Evolutionary conservation across 1,140 invertebrate genomes (phyloP).

Genomic region (Paraescarpia echinospica): DNA sequence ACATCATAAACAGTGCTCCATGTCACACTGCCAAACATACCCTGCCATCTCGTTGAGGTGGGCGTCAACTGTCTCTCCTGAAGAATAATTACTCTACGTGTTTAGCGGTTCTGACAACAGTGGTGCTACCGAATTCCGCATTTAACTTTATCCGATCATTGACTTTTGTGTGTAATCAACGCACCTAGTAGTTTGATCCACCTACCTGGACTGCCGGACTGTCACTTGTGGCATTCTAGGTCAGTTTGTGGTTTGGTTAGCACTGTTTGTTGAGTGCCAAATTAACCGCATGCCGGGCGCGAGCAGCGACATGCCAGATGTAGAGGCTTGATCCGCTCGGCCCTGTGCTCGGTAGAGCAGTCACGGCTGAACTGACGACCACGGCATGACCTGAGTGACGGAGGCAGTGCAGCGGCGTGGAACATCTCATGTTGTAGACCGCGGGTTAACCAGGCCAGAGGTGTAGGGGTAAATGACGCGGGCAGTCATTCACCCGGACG

Average conservation of each 20-base stretch:
- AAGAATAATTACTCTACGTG: neutral
- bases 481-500: neutral
- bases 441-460: neutral
- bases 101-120: neutral
- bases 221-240: neutral
- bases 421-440: neutral
- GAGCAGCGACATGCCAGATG: neutral
- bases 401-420: neutral
- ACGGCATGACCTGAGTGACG: neutral
- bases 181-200: neutral
- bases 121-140: neutral
- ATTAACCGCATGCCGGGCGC: neutral
- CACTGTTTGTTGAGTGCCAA: neutral
- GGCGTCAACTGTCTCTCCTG: neutral
- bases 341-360: neutral
- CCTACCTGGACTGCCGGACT: neutral
- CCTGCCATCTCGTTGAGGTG: neutral
- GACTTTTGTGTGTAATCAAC: neutral
- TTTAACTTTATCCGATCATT: neutral
- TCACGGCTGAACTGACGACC: neutral
- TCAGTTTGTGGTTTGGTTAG: neutral
- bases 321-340: neutral
- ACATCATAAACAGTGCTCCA: neutral
- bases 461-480: neutral
- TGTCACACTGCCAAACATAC: neutral